Evolutionary conservation across 2,888 invertebrate species (phyloP).

Genomic region (Halictus ligatus): DNA sequence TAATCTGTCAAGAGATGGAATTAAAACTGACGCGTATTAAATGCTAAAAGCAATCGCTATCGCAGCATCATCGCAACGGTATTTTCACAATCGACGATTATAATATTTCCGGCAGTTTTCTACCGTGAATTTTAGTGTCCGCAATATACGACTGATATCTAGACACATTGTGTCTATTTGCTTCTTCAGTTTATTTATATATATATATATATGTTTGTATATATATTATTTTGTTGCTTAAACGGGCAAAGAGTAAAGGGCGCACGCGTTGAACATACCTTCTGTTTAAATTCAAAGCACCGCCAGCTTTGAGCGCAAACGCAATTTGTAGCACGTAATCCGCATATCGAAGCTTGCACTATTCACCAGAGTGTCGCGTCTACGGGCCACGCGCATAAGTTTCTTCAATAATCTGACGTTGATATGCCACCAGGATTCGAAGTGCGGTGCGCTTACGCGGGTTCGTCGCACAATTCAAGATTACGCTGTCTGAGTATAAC

Average conservation of each 20-base stretch:
- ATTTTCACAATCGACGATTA: constrained; percentile 60
- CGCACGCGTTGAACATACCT: constrained; percentile 82
- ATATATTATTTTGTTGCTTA: constrained; percentile 46
- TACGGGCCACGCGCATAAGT: constrained; percentile 76
- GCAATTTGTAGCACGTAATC: constrained; percentile 81
- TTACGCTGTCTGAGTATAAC: constrained; percentile 67
- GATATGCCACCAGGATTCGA: constrained; percentile 72
- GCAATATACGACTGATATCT: constrained; percentile 53
- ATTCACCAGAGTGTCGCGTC: constrained; percentile 75
- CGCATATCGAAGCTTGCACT: constrained; percentile 77
- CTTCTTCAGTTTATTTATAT: constrained; percentile 17
- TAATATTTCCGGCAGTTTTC: constrained; percentile 48
- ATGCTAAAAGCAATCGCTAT: constrained; percentile 63
- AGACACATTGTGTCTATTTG: constrained; percentile 49
- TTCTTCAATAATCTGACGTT: constrained; percentile 75
- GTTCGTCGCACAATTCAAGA: constrained; percentile 69
- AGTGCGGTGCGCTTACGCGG: constrained; percentile 72
- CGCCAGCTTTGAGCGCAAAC: constrained; percentile 81
- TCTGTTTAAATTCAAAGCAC: constrained; percentile 81
- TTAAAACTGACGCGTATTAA: constrained; percentile 66
- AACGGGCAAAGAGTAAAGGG: constrained; percentile 70
- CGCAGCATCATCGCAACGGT: constrained; percentile 62
- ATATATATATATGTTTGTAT: background rate
- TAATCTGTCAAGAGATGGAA: constrained; percentile 61
- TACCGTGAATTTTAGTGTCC: constrained; percentile 57